phyloP scores from a whole-genome alignment of 2,888 invertebrate genomes.

The Steromphala cineraria region DNA sequence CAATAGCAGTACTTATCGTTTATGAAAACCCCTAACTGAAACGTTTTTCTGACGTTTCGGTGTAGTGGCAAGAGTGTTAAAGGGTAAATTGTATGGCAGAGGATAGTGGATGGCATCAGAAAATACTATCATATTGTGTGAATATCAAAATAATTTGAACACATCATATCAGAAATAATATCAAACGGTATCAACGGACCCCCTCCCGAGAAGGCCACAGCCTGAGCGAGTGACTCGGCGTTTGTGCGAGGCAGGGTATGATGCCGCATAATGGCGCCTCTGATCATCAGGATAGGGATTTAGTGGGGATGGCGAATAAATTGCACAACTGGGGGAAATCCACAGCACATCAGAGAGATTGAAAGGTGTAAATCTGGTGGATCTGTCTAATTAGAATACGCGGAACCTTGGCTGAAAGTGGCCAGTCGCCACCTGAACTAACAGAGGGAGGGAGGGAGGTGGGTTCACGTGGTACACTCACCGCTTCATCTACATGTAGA shows the following conservation, averaged over 20 bases:
- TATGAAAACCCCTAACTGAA: no score
- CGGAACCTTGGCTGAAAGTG: background rate
- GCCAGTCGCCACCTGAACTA: background rate
- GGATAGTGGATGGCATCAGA: no score
- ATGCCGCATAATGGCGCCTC: background rate
- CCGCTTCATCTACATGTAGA: background rate
- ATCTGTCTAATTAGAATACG: constrained; percentile 2
- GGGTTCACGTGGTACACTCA: background rate
- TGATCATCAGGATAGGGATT: background rate
- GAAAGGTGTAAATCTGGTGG: background rate
- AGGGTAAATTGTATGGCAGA: no score
- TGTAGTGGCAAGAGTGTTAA: no score
- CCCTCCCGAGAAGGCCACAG: no score
- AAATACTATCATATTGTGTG: no score
- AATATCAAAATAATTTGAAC: no score
- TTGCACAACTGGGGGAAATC: background rate
- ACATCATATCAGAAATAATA: no score
- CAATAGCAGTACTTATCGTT: no score
- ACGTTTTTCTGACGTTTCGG: no score
- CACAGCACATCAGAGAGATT: background rate
- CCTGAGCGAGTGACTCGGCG: no score
- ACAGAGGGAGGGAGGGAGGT: background rate
- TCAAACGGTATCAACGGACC: no score
- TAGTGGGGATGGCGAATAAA: background rate
- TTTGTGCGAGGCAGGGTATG: background rate